A percentile compares a stretch with the other conserved stretches of the same genome.
phyloP scores from a whole-genome alignment of 2,113 vertebrate genomes.

The Aepyceros melampus region DNA sequence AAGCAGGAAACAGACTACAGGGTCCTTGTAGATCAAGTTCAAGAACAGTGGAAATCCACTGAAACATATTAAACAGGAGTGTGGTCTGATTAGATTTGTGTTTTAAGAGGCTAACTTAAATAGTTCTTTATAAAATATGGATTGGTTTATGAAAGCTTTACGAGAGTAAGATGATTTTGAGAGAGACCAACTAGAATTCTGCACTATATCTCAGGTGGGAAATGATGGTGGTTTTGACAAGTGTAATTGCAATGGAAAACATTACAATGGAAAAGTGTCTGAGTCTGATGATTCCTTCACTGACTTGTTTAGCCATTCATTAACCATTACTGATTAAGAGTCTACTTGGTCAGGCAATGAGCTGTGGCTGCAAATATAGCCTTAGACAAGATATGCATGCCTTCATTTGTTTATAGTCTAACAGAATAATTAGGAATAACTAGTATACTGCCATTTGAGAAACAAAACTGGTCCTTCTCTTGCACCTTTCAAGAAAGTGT shows the following conservation, averaged over 20 bases:
- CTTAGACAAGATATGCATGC: background rate
- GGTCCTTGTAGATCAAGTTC: background rate
- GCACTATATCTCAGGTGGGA: background rate
- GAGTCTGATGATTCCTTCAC: background rate
- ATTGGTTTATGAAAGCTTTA: conserved; percentile 6
- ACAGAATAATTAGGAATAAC: background rate
- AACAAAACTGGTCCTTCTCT: background rate
- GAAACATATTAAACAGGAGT: background rate
- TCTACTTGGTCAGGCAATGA: background rate
- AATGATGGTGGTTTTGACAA: background rate
- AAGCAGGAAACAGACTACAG: background rate
- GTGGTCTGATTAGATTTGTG: background rate
- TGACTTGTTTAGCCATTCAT: background rate
- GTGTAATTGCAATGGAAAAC: background rate
- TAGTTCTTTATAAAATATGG: background rate
- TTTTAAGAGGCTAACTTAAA: background rate
- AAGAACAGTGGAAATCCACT: background rate
- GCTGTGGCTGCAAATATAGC: background rate
- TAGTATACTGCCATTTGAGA: background rate
- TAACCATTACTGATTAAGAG: background rate
- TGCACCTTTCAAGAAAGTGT: background rate
- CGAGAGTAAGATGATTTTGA: background rate
- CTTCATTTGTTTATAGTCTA: background rate
- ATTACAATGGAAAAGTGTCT: background rate
- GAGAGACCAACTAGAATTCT: background rate